Evolutionary conservation across 30 jellyfish, hydroid and myxozoan genomes (phyloP).

Genomic region (Phacellophora camtschatica): DNA sequence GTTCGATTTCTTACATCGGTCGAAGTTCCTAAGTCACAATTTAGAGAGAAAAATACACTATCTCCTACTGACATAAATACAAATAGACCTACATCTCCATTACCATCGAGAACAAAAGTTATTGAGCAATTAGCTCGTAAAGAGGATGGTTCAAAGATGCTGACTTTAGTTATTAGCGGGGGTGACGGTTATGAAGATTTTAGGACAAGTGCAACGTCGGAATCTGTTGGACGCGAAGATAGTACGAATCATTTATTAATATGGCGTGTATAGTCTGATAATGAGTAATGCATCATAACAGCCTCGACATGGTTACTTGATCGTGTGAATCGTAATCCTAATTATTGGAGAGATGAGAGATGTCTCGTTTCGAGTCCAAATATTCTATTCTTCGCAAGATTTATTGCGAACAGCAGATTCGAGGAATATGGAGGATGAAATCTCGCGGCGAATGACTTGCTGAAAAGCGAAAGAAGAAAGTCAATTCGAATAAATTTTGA

Average conservation of each 20-base stretch:
- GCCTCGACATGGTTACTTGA: no score
- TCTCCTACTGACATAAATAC: conserved; percentile 49
- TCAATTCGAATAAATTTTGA: no score
- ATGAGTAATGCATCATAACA: no score
- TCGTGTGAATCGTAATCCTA: no score
- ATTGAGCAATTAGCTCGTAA: conserved; percentile 32
- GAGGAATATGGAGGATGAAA: no score
- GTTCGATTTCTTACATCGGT: conserved; percentile 97
- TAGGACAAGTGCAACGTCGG: conserved; percentile 88
- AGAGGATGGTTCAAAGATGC: conserved; percentile 54
- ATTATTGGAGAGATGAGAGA: no score
- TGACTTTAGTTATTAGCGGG: conserved; percentile 93
- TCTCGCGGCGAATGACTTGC: no score
- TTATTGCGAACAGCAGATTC: no score
- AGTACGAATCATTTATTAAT: conserved; percentile 96
- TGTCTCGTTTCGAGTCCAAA: no score
- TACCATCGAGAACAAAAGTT: conserved; percentile 42
- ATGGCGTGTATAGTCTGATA: conserved; percentile 95
- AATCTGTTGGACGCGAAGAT: conserved; percentile 98
- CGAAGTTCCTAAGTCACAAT: conserved; percentile 91
- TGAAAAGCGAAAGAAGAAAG: no score
- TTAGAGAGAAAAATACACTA: conserved; percentile 35
- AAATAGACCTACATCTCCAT: conserved; percentile 29
- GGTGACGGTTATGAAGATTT: conserved; percentile 99
- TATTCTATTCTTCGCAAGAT: no score